phyloP scores from a whole-genome alignment of 1,140 invertebrate genomes.

The Ruditapes philippinarum region DNA sequence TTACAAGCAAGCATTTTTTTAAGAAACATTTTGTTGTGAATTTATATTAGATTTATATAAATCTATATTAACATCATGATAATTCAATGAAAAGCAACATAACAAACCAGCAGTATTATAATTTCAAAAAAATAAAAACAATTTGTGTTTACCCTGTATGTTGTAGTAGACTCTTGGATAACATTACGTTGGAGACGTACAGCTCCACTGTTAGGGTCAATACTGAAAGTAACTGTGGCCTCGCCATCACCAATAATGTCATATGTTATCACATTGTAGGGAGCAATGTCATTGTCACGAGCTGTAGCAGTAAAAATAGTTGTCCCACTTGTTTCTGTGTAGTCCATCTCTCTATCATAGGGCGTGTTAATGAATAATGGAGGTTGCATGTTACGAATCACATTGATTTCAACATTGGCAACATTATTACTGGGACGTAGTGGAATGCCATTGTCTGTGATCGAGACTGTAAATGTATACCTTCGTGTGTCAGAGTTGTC shows the following conservation, averaged over 20 bases:
- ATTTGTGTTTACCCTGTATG: constrained; percentile 65
- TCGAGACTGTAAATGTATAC: constrained; percentile 47
- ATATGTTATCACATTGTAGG: constrained; percentile 72
- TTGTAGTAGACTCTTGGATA: constrained; percentile 58
- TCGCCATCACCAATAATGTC: constrained; percentile 79
- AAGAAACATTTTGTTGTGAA: too few species aligned
- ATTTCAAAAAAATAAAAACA: background rate
- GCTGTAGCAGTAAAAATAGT: constrained; percentile 70
- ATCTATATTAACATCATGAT: too few species aligned
- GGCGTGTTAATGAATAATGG: constrained; percentile 81
- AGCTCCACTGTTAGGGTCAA: constrained; percentile 61
- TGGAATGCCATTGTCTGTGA: constrained; percentile 53
- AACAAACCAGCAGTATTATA: too few species aligned
- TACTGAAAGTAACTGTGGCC: constrained; percentile 70
- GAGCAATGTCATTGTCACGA: constrained; percentile 69
- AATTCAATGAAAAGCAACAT: too few species aligned
- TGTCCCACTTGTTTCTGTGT: constrained; percentile 54
- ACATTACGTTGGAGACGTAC: constrained; percentile 59
- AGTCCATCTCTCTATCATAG: constrained; percentile 82
- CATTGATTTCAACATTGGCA: constrained; percentile 51
- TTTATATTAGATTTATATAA: too few species aligned
- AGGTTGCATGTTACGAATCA: constrained; percentile 74
- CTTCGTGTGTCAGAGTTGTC: constrained; percentile 55
- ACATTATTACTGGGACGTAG: background rate
- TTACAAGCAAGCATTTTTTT: too few species aligned